Conservation (phyloP, 2,888 invertebrate species). For the Hydraecia micacea region DNA sequence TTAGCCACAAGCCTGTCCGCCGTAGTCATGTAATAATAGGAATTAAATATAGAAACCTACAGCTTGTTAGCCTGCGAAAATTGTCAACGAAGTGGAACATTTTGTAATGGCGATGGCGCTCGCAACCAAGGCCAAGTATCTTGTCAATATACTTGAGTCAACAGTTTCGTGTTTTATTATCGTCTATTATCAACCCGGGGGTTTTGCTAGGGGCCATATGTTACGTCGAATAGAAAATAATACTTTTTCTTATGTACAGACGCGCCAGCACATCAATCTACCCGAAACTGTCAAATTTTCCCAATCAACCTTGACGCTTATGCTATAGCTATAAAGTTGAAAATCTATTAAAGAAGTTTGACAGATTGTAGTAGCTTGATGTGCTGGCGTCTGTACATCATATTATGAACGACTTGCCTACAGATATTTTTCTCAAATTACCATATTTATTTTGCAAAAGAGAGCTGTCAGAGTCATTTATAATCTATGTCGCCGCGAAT, state of each 20-base stretch:
- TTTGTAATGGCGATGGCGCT: constrained; percentile 32
- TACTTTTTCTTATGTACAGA: neutral
- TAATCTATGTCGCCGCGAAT: no score
- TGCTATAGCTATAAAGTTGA: no score
- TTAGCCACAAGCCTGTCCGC: no score
- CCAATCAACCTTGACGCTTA: no score
- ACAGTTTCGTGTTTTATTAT: constrained; percentile 28
- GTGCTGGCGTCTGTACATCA: neutral
- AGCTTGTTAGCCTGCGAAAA: constrained; percentile 29
- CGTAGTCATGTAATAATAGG: neutral
- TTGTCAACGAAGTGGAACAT: constrained; percentile 30
- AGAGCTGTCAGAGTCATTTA: no score
- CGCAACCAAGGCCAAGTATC: constrained; percentile 16
- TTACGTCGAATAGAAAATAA: neutral
- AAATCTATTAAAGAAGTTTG: no score
- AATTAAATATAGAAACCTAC: neutral
- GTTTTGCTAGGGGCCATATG: constrained; percentile 7
- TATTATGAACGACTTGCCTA: neutral
- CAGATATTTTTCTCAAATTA: no score
- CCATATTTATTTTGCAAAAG: no score
- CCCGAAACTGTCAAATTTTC: no score
- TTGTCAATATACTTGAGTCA: constrained; percentile 39
- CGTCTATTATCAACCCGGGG: neutral
- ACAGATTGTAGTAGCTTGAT: no score
- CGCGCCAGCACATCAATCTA: no score